Evolutionary conservation across 1,140 invertebrate species (phyloP).

Genomic region (Camponotus pennsylvanicus): DNA sequence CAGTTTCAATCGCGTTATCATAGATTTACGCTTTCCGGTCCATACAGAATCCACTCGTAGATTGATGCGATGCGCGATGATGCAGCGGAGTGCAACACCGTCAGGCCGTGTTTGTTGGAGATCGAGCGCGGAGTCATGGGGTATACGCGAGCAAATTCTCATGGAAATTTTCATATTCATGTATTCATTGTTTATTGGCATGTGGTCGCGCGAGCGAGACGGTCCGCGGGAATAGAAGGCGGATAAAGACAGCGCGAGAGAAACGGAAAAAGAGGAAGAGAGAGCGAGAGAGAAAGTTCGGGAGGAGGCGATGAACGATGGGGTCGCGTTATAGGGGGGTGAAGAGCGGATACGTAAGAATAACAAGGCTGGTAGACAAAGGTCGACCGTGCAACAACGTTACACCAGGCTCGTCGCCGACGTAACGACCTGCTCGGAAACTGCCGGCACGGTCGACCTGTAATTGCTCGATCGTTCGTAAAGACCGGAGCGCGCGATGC

Average conservation of each 20-base stretch:
- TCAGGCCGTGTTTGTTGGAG: constrained; percentile 35
- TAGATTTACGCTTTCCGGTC: constrained; percentile 8
- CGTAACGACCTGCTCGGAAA: constrained; percentile 51
- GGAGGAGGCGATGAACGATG: not conserved
- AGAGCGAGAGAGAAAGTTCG: not conserved
- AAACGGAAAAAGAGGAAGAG: constrained; percentile 12
- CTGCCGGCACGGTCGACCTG: constrained; percentile 59
- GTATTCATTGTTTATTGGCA: constrained; percentile 82
- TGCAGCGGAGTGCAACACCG: constrained; percentile 41
- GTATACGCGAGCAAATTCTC: constrained; percentile 66
- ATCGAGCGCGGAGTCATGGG: constrained; percentile 19
- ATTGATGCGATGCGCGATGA: constrained; percentile 52
- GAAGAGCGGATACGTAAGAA: constrained; percentile 70
- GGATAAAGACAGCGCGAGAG: not conserved
- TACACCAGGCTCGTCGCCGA: not conserved
- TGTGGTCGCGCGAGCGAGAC: constrained; percentile 19
- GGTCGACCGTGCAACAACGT: constrained; percentile 25
- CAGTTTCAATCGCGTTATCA: not conserved
- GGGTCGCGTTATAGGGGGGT: not conserved
- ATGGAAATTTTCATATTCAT: constrained; percentile 82
- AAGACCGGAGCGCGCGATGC: constrained; percentile 60
- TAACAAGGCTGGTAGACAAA: constrained; percentile 69
- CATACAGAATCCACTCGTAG: constrained; percentile 5
- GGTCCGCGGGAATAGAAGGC: not conserved
- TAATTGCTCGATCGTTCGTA: constrained; percentile 69